Conservation (phyloP, 2,888 invertebrate species). For the Papilio gigon region DNA sequence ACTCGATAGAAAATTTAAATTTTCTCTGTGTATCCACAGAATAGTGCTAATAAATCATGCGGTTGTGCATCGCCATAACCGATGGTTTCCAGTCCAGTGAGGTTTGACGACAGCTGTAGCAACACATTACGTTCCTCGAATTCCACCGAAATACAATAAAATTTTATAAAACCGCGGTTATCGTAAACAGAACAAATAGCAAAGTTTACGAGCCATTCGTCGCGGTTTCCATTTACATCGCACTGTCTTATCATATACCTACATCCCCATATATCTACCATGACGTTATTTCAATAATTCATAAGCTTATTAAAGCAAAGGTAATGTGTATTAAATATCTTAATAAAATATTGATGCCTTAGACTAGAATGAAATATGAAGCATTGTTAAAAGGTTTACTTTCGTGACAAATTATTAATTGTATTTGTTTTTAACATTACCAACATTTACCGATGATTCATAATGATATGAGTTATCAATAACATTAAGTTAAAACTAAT, state of each 20-base stretch:
- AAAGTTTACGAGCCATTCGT: conserved; percentile 75
- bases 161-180: conserved; percentile 76
- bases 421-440: too few relatives aligned
- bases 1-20: background rate
- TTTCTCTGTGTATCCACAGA: background rate
- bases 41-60: conserved; percentile 13
- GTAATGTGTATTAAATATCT: background rate
- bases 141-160: conserved; percentile 67
- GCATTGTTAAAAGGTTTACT: too few relatives aligned
- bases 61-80: conserved; percentile 19
- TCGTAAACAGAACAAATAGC: conserved; percentile 80
- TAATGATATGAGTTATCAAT: too few relatives aligned
- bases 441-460: too few relatives aligned
- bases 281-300: conserved; percentile 50
- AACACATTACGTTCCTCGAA: conserved; percentile 53
- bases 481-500: too few relatives aligned
- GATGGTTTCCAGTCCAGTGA: conserved; percentile 37
- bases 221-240: conserved; percentile 77
- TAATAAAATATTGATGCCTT: background rate
- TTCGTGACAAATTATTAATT: too few relatives aligned
- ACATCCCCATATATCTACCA: conserved; percentile 49
- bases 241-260: conserved; percentile 61
- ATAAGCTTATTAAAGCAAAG: background rate
- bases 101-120: conserved; percentile 47
- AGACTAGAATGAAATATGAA: background rate